phyloP scores from a whole-genome alignment of 1,140 invertebrate species.

The Zeugodacus cucurbitae region DNA sequence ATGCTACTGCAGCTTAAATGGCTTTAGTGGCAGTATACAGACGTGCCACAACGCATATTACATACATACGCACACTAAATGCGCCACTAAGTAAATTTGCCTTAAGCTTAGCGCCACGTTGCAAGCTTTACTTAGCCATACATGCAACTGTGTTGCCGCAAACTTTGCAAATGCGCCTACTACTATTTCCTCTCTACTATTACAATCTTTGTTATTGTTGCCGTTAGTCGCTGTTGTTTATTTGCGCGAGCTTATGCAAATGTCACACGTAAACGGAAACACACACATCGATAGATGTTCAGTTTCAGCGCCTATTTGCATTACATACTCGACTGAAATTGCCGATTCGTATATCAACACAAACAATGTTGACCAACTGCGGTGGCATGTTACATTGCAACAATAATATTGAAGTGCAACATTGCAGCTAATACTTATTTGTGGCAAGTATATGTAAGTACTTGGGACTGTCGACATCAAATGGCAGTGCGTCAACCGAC shows the following conservation, averaged over 20 bases:
- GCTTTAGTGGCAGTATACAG: background rate
- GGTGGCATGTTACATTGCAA: background rate
- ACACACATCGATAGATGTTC: background rate
- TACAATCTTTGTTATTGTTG: background rate
- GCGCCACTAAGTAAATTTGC: constrained; percentile 6
- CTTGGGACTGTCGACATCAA: background rate
- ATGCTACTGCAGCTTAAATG: background rate
- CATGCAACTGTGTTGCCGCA: background rate
- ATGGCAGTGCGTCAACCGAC: background rate
- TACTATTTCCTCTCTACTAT: background rate
- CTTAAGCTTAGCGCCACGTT: constrained; percentile 2
- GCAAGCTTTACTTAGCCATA: background rate
- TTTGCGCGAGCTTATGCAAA: constrained; percentile 29
- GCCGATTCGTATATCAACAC: constrained; percentile 4
- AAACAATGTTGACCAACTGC: constrained; percentile 5
- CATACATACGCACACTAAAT: background rate
- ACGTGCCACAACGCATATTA: background rate
- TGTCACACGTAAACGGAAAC: background rate
- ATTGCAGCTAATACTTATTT: constrained; percentile 30
- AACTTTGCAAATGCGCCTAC: background rate
- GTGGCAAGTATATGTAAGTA: background rate
- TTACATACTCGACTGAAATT: background rate
- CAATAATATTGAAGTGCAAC: background rate
- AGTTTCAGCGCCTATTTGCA: background rate
- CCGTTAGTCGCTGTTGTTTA: background rate